Evolutionary conservation across 2,113 vertebrate genomes (phyloP), one percentile per base, ranked within the genome.

Genomic region (Pseudorectes ferrugineus): DNA sequence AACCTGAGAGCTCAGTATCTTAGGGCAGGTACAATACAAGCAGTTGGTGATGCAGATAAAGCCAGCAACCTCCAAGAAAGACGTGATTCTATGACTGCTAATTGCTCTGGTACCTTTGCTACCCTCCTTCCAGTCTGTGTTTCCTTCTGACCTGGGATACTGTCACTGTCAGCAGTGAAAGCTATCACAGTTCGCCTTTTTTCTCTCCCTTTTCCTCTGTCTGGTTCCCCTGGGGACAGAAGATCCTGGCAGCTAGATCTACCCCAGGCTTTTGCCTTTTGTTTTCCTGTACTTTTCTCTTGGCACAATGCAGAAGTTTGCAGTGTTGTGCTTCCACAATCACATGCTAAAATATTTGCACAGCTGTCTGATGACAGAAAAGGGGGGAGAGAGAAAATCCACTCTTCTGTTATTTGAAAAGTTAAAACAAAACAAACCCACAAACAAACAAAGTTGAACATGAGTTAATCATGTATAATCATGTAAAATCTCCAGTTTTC

Each of bases 291-390:
- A 59, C 76, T 95, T 96, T 88, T 85, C 91, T 95, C 92, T 92
- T 97, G 96, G 96, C 95, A 95, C 73, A 46, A 24, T 24, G 70
- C 74, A 92, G 88, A 96, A 83, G 83, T 96, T 96, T 95, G 96
- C 93, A 87, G 91, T 84, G 85, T 92, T 96, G 63, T 96, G 88
- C 85, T 96, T 92, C 95, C 85, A 89, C 77, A 92, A 58, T 96
- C 97, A 92, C 89, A 52, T 92, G 97, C 89, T 92, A 71, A 91
- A 89, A 93, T 96, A 97, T 98, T 97, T 97, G 95, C 93, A 96
- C 97, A 98, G 97, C 95, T 98, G 97, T 76, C 52, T 83, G 73
- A 66, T 77, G 96, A 73, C 25, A 87, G 82, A 94, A 77, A 85
- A 42, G 18, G 49, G 63, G 48, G 55, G n/a, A 71, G 51, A 94